Evolutionary conservation across 2,113 vertebrate genomes (phyloP), one percentile per base, ranked within the genome.

Genomic region (Bombycilla garrulus): DNA sequence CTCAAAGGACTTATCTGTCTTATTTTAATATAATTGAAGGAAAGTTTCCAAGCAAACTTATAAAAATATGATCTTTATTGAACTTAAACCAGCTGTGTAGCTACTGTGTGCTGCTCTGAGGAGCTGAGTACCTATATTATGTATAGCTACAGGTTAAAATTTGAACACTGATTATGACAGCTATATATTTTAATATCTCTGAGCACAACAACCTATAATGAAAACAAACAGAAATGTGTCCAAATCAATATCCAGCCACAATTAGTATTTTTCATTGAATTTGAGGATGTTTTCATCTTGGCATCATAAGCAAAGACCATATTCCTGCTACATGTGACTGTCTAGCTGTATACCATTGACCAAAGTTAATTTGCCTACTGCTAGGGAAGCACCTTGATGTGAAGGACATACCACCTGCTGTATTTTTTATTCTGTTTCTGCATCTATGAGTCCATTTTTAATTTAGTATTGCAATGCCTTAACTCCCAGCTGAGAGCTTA

Each of bases 361-460:
- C 45, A 56, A n/a, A 86, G 58, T 17, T 92, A 42, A 88, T 94
- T 62, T 93, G 56, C 67, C 71, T 81, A 40, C 44, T 93, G 56
- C 57, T 50, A 69, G 62, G 79, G 57, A 90, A 88, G 47, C 44
- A 92, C 64, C 86, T 78, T 90, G 54, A 66, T 73, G 51, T 47
- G 94, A 90, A 90, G 71, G 91, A 92, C 82, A 50, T 86, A 38
- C 92, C 86, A 81, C 94, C 94, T 93, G 82, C 95, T 95, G 88
- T 92, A 94, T 83, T 88, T 81, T 78, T 93, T 92, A 83, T 92
- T 92, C 72, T 51, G 40, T 90, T 95, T 94, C 91, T 96, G 78
- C 78, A 87, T 84, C 61, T 87, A 5, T 86, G 86, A 21, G 13
- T 78, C 81, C 91, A 62, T 72, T 88, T 95, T 95, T 96, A 92